Evolutionary conservation across 2,113 vertebrate genomes (phyloP).

Genomic region (Ahaetulla prasina): DNA sequence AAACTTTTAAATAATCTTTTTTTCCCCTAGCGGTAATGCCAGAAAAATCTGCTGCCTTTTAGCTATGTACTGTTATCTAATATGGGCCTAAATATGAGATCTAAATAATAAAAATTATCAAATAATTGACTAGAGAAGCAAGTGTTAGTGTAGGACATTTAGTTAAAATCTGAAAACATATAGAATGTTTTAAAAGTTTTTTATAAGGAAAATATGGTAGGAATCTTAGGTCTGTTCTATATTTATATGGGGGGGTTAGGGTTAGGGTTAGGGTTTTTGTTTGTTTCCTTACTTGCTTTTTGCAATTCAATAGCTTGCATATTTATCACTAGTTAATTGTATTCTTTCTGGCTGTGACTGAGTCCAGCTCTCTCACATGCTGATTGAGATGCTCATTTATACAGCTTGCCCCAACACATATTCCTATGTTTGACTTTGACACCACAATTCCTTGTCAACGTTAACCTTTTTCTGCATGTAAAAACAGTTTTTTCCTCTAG

Average conservation of each 20-base stretch:
- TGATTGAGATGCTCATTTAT: constrained; percentile 81
- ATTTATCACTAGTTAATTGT: constrained; percentile 67
- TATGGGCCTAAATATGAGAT: neutral
- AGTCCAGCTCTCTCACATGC: constrained; percentile 74
- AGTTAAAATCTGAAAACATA: neutral
- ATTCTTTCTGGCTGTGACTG: constrained; percentile 77
- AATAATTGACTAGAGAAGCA: neutral
- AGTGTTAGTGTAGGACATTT: neutral
- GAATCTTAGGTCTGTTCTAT: neutral
- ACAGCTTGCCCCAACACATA: constrained; percentile 81
- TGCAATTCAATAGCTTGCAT: constrained; percentile 50
- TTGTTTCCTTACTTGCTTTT: constrained; percentile 38
- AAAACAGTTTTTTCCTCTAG: constrained; percentile 80
- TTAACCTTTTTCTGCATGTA: constrained; percentile 78
- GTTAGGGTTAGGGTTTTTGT: no score
- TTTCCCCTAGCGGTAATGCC: constrained; percentile 19
- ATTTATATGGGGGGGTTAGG: constrained; percentile 48
- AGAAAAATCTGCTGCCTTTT: neutral
- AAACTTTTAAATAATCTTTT: neutral
- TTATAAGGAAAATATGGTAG: neutral
- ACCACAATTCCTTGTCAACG: constrained; percentile 82
- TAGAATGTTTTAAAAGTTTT: neutral
- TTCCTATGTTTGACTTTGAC: constrained; percentile 80
- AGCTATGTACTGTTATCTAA: neutral
- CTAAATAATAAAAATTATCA: neutral